Percentiles rank a stretch among this genome's conserved stretches.
phyloP scores from a whole-genome alignment of 2,797 vertebrate species.

The Rhincodon typus region DNA sequence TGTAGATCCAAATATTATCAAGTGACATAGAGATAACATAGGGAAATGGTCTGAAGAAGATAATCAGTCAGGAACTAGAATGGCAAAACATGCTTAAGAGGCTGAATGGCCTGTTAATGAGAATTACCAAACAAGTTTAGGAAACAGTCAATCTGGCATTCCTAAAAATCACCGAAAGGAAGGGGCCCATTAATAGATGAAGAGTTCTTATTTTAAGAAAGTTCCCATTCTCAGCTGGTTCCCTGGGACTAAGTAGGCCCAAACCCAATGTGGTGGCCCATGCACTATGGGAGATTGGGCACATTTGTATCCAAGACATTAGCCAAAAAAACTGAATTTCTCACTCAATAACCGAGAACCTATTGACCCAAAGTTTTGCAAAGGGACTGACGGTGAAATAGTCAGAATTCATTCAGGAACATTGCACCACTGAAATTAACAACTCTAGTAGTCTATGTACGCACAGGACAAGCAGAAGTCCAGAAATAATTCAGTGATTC shows the following conservation, averaged over 20 bases:
- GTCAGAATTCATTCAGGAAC: background rate
- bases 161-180: background rate
- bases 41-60: too few species aligned
- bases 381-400: too few species aligned
- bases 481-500: background rate
- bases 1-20: too few species aligned
- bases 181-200: background rate
- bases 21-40: too few species aligned
- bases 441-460: background rate
- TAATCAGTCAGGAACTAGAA: too few species aligned
- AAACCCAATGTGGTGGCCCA: background rate
- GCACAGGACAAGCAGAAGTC: too few species aligned
- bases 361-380: background rate
- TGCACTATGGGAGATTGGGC: background rate
- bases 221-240: background rate
- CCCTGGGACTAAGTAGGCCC: background rate
- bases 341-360: background rate
- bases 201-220: background rate
- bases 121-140: background rate
- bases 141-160: background rate
- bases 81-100: too few species aligned
- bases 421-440: background rate
- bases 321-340: background rate
- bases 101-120: too few species aligned
- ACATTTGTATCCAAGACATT: background rate